Conservation (phyloP, 2,888 invertebrate species). For the Drosophila affinis region DNA sequence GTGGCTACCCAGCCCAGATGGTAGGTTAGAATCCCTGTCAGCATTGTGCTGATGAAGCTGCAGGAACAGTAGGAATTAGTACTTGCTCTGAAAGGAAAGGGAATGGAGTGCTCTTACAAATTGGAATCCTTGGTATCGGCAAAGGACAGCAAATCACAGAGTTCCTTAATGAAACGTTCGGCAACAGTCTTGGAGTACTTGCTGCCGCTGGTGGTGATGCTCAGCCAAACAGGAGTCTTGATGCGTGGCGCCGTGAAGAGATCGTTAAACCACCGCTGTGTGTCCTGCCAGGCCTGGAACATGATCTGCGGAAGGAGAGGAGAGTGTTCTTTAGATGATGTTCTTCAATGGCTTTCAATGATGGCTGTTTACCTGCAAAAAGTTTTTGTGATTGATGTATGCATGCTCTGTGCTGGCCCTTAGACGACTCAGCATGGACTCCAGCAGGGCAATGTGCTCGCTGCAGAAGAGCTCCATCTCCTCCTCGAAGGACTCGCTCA, state of each 20-base stretch:
- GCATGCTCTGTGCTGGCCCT: constrained; percentile 88
- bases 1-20: constrained; percentile 96
- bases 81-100: background rate
- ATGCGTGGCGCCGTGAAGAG: constrained; percentile 88
- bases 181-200: constrained; percentile 83
- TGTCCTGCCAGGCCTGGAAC: constrained; percentile 84
- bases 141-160: constrained; percentile 88
- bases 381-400: constrained; percentile 85
- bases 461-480: constrained; percentile 90
- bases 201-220: constrained; percentile 84
- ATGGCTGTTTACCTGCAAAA: constrained; percentile 84
- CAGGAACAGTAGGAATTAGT: background rate
- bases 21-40: constrained; percentile 94
- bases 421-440: constrained; percentile 89
- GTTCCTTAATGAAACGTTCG: constrained; percentile 85
- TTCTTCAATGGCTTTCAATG: background rate
- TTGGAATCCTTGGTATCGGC: constrained; percentile 94
- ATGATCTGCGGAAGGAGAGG: constrained; percentile 81
- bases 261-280: constrained; percentile 86
- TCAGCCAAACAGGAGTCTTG: constrained; percentile 88
- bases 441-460: constrained; percentile 91
- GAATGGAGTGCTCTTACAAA: constrained; percentile 87
- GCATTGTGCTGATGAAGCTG: constrained; percentile 95
- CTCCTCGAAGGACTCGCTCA: constrained; percentile 86
- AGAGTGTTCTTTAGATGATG: background rate